A percentile compares a stretch with the other conserved stretches of the same genome.
Conservation (phyloP, 2,888 invertebrate genomes). For the Stomorhina lunata region DNA sequence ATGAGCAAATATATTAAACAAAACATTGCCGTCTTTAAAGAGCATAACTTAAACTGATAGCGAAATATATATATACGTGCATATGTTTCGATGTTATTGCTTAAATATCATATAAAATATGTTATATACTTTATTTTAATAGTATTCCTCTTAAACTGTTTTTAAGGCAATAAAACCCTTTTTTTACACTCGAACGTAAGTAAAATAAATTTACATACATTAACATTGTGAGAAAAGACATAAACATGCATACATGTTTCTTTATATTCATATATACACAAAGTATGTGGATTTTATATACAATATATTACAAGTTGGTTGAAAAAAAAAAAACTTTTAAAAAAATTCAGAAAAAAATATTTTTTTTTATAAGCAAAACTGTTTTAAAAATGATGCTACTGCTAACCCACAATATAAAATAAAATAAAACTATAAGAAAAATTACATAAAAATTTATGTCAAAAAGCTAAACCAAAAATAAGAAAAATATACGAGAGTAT, state of each 20-base stretch:
- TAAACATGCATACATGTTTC: too few species aligned
- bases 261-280: too few species aligned
- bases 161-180: not conserved
- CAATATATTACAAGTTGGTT: too few species aligned
- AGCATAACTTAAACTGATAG: not conserved
- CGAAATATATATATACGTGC: constrained; percentile 6
- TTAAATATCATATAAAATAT: not conserved
- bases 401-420: not conserved
- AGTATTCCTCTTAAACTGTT: constrained; percentile 14
- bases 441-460: constrained; percentile 6
- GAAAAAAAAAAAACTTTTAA: not conserved
- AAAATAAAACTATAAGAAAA: not conserved
- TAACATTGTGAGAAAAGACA: too few species aligned
- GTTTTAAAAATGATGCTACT: not conserved
- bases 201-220: constrained; percentile 8
- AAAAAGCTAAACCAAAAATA: constrained; percentile 25
- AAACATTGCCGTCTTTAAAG: not conserved
- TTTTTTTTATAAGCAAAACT: not conserved
- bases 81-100: not conserved
- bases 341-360: not conserved
- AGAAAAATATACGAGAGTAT: not conserved
- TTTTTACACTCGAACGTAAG: not conserved
- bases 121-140: not conserved
- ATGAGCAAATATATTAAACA: not conserved
- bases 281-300: not conserved